Evolutionary conservation across 2,113 vertebrate genomes (phyloP), one percentile per base, ranked within the genome.

Genomic region (Eulacestoma nigropectus): DNA sequence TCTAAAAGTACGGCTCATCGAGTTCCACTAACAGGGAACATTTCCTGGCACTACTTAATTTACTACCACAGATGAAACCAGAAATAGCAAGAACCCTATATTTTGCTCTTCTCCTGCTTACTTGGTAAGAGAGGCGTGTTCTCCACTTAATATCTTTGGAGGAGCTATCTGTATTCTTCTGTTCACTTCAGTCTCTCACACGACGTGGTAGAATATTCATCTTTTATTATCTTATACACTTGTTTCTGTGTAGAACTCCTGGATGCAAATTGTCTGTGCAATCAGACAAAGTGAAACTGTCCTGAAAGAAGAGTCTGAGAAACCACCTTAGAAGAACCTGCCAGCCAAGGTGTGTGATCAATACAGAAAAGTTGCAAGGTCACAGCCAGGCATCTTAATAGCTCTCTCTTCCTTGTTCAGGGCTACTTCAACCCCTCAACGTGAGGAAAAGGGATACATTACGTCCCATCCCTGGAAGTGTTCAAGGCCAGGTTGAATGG

Each of bases 31-130:
- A 44, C 79, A 50, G 79, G 53, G 72, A 88, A 77, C 47, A 59
- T 88, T 92, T 83, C 79, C 94, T 93, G 55, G 65, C 41, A 53
- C 62, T 93, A 70, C 41, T 83, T 62, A 78, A 89, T 91, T 89
- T 87, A 44, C 67, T 57, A 50, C 50, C 6, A 10, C 63, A 65
- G 63, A 83, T 53, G 67, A 74, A 80, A 32, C 32, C 68, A 94
- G 63, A 80, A 95, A 83, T 65, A 85, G 63, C 42, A 94, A 86
- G 63, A 77, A 73, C 19, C 12, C 21, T 26, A 0, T 49, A 4
- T 76, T 86, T 90, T 57, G 26, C 9, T 75, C 35, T 13, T 22
- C 25, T 91, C 10, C 41, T 83, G 11, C n/a, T 91, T 60, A 16
- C 35, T 14, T 87, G 44, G 15, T 75, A 79, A 55, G 65, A 81